Evolutionary conservation across 2,113 vertebrate species (phyloP).

Genomic region (Corvus moneduloides): DNA sequence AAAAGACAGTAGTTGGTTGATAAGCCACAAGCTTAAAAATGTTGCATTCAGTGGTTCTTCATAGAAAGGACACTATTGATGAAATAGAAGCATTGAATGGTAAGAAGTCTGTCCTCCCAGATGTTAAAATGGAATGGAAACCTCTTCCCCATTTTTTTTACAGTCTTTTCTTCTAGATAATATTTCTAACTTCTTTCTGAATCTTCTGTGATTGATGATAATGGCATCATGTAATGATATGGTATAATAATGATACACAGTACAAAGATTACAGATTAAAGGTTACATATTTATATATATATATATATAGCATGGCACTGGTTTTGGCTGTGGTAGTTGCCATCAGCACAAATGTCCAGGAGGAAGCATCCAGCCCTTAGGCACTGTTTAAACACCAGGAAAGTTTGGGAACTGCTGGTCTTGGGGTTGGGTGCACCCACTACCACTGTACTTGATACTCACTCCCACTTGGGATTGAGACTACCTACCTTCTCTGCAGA

Average conservation of each 20-base stretch:
- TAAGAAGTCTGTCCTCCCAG: not conserved
- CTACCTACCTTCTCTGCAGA: conserved; percentile 32
- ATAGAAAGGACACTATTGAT: not conserved
- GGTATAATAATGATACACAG: not conserved
- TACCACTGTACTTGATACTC: not conserved
- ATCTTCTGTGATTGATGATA: not conserved
- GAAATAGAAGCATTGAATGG: not conserved
- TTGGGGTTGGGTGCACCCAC: not conserved
- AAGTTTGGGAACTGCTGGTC: not conserved
- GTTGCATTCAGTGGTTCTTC: not conserved
- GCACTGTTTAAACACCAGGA: not conserved
- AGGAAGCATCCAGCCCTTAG: not conserved
- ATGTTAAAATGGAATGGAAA: not conserved
- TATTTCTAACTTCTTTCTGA: not conserved
- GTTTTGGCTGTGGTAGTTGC: not conserved
- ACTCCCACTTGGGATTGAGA: conserved; percentile 23
- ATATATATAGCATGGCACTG: not conserved
- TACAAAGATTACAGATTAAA: not conserved
- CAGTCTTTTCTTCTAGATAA: not conserved
- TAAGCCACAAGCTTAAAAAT: not conserved
- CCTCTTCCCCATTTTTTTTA: not conserved
- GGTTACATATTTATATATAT: not conserved
- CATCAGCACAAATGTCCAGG: not conserved
- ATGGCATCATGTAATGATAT: not conserved
- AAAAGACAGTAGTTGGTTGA: not conserved